Evolutionary conservation across 2,113 vertebrate genomes (phyloP).

Genomic region (Hoplias malabaricus): DNA sequence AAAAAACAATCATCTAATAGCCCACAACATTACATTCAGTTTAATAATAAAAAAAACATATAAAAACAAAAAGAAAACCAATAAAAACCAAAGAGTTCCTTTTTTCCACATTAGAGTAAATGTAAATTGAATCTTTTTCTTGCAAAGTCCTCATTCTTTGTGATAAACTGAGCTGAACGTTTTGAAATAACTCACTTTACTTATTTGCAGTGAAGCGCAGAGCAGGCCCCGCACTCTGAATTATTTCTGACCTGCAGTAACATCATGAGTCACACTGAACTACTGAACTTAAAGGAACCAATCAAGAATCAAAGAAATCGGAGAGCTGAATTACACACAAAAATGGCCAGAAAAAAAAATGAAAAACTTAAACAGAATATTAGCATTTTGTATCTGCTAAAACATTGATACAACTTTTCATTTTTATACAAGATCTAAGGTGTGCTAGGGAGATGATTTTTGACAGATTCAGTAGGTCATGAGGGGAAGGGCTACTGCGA

Average conservation of each 20-base stretch:
- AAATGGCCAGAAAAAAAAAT: background rate
- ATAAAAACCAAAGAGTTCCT: background rate
- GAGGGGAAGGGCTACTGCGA: background rate
- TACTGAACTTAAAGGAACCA: background rate
- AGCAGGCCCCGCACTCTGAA: background rate
- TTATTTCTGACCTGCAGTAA: background rate
- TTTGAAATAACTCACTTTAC: background rate
- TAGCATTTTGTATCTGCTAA: too few species aligned
- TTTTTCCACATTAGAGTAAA: background rate
- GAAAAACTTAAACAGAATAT: background rate
- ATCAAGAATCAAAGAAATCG: too few species aligned
- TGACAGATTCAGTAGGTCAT: background rate
- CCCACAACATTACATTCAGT: conserved; percentile 48
- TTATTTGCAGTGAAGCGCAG: background rate
- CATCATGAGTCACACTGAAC: background rate
- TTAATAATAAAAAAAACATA: background rate
- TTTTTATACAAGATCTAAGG: background rate
- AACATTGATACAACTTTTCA: too few species aligned
- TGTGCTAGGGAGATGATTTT: background rate
- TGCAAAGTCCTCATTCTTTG: background rate
- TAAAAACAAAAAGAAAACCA: background rate
- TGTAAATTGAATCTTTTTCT: background rate
- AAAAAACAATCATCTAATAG: conserved; percentile 22
- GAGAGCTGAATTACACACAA: too few species aligned
- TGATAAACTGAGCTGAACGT: background rate